Evolutionary conservation across 2,797 vertebrate species (phyloP).

Genomic region (Distichodus sexfasciatus): DNA sequence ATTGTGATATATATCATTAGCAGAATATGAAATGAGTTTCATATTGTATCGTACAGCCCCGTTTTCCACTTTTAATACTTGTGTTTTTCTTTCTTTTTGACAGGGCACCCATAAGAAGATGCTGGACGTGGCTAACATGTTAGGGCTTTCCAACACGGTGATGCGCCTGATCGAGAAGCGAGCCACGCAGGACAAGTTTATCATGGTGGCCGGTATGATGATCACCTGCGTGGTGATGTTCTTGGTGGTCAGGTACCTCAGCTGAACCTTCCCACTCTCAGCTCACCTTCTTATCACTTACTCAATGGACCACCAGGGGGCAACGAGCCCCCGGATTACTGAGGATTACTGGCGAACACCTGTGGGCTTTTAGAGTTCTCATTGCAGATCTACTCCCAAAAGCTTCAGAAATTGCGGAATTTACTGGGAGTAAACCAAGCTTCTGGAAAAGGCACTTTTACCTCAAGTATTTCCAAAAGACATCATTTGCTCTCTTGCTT

Average conservation of each 20-base stretch:
- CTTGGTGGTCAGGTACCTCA: conserved; percentile 88
- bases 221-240: conserved; percentile 92
- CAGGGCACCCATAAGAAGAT: conserved; percentile 98
- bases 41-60: no score
- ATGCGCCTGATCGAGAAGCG: conserved; percentile 95
- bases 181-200: conserved; percentile 93
- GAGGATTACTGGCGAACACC: not conserved
- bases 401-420: no score
- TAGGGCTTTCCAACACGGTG: conserved; percentile 95
- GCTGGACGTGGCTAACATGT: conserved; percentile 94
- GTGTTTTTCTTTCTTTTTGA: conserved; percentile 25
- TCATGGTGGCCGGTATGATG: conserved; percentile 96
- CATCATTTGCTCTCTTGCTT: no score
- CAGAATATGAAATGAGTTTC: no score
- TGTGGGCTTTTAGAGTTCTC: not conserved
- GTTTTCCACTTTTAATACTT: not conserved
- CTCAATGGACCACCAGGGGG: not conserved
- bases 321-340: not conserved
- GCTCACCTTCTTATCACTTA: not conserved
- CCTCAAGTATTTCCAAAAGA: no score
- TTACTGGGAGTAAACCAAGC: no score
- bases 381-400: no score
- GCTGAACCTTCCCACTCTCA: conserved; percentile 68
- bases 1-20: no score
- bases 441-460: no score